Conservation (phyloP, 2,888 invertebrate species). For the Chrysolina haemoptera region DNA sequence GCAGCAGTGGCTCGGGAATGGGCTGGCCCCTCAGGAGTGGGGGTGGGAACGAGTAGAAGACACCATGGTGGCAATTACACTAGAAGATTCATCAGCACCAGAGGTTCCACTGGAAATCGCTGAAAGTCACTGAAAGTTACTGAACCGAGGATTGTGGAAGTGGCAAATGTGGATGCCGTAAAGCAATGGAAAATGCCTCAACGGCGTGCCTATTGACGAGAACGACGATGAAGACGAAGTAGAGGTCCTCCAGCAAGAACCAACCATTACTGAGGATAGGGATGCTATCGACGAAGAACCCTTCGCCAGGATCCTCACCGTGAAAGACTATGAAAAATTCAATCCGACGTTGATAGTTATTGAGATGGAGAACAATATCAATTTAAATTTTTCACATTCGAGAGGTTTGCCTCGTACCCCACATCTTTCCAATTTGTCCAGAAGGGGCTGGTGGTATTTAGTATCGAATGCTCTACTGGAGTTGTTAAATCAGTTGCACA, state of each 20-base stretch:
- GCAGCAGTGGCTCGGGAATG: too few species aligned
- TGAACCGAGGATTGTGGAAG: slow-evolving; percentile 40
- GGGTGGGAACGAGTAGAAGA: slow-evolving; percentile 38
- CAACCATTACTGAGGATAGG: slow-evolving; percentile 38
- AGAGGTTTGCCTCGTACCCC: too few species aligned
- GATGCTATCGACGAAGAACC: slow-evolving; percentile 3
- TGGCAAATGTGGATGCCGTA: slow-evolving; percentile 37
- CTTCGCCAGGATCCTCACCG: too few species aligned
- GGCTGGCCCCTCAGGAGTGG: background rate
- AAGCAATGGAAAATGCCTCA: slow-evolving; percentile 39
- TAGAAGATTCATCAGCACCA: slow-evolving; percentile 37
- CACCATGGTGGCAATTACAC: slow-evolving; percentile 33
- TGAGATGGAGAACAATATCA: too few species aligned
- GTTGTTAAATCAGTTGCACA: too few species aligned
- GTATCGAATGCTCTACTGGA: too few species aligned
- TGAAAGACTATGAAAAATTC: too few species aligned
- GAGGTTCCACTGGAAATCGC: slow-evolving; percentile 36
- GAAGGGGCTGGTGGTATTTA: too few species aligned
- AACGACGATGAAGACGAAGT: slow-evolving; percentile 36
- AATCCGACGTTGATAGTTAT: too few species aligned
- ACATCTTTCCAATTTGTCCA: too few species aligned
- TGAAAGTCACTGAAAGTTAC: slow-evolving; percentile 37
- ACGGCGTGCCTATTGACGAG: slow-evolving; percentile 4
- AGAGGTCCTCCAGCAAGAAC: slow-evolving; percentile 46
- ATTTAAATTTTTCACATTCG: too few species aligned